These are phyloP conservation scores for Marronus borbonicus DNA, from an alignment of 2,888 invertebrate species.

Conservation along the genomic window DNA sequence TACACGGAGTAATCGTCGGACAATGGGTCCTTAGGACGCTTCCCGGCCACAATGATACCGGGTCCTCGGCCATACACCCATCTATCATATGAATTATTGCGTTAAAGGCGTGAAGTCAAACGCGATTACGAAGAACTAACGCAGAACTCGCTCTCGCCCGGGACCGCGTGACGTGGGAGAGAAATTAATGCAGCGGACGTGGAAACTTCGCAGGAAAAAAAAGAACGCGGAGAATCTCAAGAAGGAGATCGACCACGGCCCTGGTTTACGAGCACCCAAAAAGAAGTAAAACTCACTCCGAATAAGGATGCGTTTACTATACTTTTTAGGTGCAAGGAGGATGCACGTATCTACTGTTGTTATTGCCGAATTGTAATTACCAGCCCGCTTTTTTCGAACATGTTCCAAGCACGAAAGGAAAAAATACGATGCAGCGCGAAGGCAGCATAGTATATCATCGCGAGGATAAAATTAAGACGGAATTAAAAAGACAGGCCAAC, in stretches of 20 bases:
- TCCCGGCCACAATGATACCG: constrained; percentile 43
- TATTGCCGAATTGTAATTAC: constrained; percentile 38
- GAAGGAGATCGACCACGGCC: not conserved
- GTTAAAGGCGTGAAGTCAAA: constrained; percentile 53
- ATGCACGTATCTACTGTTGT: not conserved
- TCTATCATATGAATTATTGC: constrained; percentile 55
- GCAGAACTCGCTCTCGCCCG: constrained; percentile 28
- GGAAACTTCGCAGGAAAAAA: not conserved
- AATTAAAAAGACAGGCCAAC: constrained; percentile 29
- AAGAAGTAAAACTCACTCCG: not conserved
- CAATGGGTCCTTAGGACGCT: constrained; percentile 47
- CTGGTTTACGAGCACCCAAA: not conserved
- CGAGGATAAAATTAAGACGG: constrained; percentile 30
- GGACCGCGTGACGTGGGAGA: constrained; percentile 5
- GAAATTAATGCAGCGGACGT: constrained; percentile 42
- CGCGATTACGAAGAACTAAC: constrained; percentile 44
- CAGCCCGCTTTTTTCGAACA: not conserved
- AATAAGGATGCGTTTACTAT: not conserved
- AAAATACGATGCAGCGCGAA: not conserved
- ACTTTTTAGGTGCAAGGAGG: not conserved
- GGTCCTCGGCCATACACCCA: constrained; percentile 38
- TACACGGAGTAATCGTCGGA: constrained; percentile 49
- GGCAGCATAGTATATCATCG: constrained; percentile 15
- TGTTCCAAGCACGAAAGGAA: not conserved
- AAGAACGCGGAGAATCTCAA: not conserved